These are phyloP conservation scores for Bombus cullumanus DNA, from an alignment of 1,140 invertebrate species.

Conservation along the genomic window DNA sequence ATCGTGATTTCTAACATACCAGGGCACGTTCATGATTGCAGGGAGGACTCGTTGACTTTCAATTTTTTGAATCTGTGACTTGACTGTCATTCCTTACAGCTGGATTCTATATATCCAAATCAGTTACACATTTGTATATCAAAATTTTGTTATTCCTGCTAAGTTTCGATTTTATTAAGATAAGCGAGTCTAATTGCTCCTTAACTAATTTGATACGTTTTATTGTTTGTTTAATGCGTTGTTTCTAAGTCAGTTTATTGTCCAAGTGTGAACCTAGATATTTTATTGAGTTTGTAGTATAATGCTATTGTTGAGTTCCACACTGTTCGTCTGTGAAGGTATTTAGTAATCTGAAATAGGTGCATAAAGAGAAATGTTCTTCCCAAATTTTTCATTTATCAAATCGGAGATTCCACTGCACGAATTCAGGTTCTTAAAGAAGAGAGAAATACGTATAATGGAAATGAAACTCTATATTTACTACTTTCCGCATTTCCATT, in stretches of 20 bases:
- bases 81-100: neutral
- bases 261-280: too few relatives aligned
- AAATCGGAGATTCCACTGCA: neutral
- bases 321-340: too few relatives aligned
- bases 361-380: neutral
- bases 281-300: too few relatives aligned
- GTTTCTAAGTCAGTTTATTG: too few relatives aligned
- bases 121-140: neutral
- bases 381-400: neutral
- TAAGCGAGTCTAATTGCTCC: too few relatives aligned
- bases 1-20: neutral
- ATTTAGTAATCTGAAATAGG: too few relatives aligned
- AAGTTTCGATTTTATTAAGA: too few relatives aligned
- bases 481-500: neutral
- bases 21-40: neutral
- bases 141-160: too few relatives aligned
- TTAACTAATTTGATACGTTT: too few relatives aligned
- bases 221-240: too few relatives aligned
- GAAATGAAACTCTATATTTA: neutral
- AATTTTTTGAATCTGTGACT: neutral
- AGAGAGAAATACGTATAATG: neutral
- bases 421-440: neutral
- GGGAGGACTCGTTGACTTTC: neutral
- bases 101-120: neutral
- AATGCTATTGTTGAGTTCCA: too few relatives aligned